Conservation (phyloP, 2,797 vertebrate species). For the Anabas testudineus region DNA sequence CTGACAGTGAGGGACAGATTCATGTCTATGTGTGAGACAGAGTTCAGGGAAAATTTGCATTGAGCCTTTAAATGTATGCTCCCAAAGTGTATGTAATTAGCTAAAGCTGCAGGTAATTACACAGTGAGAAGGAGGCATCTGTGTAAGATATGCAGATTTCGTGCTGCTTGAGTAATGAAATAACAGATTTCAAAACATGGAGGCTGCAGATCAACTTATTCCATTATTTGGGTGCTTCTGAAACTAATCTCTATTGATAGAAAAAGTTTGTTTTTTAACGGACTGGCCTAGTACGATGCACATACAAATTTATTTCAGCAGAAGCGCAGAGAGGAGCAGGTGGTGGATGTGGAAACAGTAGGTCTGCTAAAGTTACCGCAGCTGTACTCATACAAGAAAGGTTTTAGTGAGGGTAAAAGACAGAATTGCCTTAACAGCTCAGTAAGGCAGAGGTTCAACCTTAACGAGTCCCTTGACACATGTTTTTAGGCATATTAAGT, state of each 20-base stretch:
- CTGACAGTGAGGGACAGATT: neutral
- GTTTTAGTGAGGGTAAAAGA: too few species aligned
- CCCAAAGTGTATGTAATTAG: slow-evolving; percentile 28
- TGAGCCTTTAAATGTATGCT: neutral
- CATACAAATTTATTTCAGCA: too few species aligned
- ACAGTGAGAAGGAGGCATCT: neutral
- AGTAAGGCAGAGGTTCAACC: too few species aligned
- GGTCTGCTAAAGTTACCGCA: too few species aligned
- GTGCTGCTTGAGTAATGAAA: slow-evolving; percentile 5
- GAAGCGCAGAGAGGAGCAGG: too few species aligned
- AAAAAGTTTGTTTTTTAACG: neutral
- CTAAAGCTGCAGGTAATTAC: slow-evolving; percentile 21
- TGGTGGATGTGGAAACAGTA: too few species aligned
- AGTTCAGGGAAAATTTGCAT: neutral
- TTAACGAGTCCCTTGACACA: too few species aligned
- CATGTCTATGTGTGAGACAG: neutral
- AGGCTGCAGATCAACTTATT: neutral
- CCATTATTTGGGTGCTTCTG: neutral
- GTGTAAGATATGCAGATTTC: neutral
- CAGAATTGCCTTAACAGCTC: too few species aligned
- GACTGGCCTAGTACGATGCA: too few species aligned
- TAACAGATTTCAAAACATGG: neutral
- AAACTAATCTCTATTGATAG: neutral
- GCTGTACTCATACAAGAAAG: too few species aligned
- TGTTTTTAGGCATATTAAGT: too few species aligned